Base-by-base conservation (phyloP, 2,113 vertebrate genomes). In the Recurvirostra avosetta region DNA sequence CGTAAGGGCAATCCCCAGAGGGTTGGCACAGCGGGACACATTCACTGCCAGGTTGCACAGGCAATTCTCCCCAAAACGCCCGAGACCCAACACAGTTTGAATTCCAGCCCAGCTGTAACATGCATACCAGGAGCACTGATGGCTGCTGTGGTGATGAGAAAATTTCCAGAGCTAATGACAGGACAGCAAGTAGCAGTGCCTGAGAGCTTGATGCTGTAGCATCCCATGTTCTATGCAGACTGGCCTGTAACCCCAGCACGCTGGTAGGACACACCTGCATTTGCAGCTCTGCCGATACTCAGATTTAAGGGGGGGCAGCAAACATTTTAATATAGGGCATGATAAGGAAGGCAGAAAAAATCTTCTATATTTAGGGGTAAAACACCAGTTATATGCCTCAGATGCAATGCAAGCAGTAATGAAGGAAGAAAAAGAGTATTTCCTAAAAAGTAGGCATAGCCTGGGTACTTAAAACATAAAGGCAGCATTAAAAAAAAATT, bases 401-500 rank as follows among this genome's bases (percentile, higher is more conserved):
- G 77, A 75, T 90, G 53, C 45, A 76, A 76, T 9, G 23, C 38
- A 73, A 65, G 58, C 23, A 40, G 41, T 17, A 78, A 52, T 0
- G 34, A 75, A 62, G 30, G 56, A 92, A 94, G 32, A 70, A 90
- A 85, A 32, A 32, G 50, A 55, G 40, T 56, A 81, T 27, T 85
- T 94, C 68, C 66, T 75, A 58, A 79, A 88, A 73, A 45, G 43
- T 5, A 80, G 45, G 45, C 45, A 76, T 11, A 90, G 58, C 32
- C 50, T 85, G 56, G 63, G 59, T 74, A 82, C 80, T 93, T 52
- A 77, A 0, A 9, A 82, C 73, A 88, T 68, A 87, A 94, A 92
- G 19, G 41, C 62, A 86, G 63, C 80, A 94, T 72, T 79, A 79
- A 61, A 96, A 95, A 96, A 96, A 66, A 91, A 92, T 72, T 91